phyloP scores from a whole-genome alignment of 2,113 vertebrate genomes.

The Lagenorhynchus albirostris region DNA sequence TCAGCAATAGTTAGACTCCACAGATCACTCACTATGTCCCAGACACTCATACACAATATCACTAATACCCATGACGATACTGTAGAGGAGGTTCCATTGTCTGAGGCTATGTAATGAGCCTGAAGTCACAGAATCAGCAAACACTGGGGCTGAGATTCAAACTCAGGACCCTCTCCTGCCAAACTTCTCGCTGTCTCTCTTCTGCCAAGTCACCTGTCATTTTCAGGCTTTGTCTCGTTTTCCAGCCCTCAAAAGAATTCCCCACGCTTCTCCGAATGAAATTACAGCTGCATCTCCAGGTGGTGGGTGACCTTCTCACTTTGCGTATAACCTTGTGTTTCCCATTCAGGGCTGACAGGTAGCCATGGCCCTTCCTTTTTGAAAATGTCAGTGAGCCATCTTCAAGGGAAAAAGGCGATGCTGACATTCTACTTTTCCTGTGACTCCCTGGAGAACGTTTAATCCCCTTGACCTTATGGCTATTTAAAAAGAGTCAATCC shows the following conservation, averaged over 20 bases:
- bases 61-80: background rate
- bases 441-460: slow-evolving; percentile 74
- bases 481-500: slow-evolving; percentile 76
- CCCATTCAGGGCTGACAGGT: slow-evolving; percentile 54
- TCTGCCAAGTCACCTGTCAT: background rate
- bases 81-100: background rate
- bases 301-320: slow-evolving; percentile 38
- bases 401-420: slow-evolving; percentile 67
- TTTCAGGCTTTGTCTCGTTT: background rate
- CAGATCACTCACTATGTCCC: accelerated
- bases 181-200: background rate
- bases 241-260: background rate
- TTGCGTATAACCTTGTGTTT: slow-evolving; percentile 63
- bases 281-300: background rate
- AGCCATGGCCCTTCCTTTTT: slow-evolving; percentile 66
- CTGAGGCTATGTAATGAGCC: accelerated
- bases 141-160: background rate
- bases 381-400: slow-evolving; percentile 79
- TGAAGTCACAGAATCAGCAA: background rate
- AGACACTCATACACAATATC: accelerated
- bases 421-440: slow-evolving; percentile 79
- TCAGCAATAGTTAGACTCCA: background rate
- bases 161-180: background rate
- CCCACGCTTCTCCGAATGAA: background rate
- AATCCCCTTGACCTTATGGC: slow-evolving; percentile 79